Evolutionary conservation across 2,888 invertebrate species (phyloP).

Genomic region (Catocala sponsa): DNA sequence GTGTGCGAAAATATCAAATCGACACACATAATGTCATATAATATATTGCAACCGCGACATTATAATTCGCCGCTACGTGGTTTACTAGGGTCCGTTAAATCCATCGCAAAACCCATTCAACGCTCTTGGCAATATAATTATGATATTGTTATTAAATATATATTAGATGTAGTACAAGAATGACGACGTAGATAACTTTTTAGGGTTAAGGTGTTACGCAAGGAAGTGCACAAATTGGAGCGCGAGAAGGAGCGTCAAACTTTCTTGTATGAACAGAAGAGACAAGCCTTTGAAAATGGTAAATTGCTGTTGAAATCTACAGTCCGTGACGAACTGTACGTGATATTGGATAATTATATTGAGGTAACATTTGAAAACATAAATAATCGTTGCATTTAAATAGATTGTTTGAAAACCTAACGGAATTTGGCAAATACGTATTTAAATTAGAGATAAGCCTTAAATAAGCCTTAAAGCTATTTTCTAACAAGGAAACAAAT

Average conservation of each 20-base stretch:
- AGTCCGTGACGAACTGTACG: constrained; percentile 41
- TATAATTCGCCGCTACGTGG: too few species aligned
- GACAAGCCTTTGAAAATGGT: constrained; percentile 52
- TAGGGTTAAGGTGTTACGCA: constrained; percentile 61
- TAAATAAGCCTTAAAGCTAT: too few species aligned
- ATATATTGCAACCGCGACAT: too few species aligned
- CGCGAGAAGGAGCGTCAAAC: constrained; percentile 57
- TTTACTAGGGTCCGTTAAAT: too few species aligned
- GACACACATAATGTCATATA: not conserved
- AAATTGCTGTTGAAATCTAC: constrained; percentile 32
- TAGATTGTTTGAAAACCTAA: too few species aligned
- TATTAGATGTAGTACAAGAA: constrained; percentile 8
- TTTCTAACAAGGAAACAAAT: too few species aligned
- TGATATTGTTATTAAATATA: not conserved
- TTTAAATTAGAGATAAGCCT: too few species aligned
- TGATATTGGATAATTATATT: constrained; percentile 57
- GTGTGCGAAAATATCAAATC: too few species aligned
- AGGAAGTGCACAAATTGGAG: constrained; percentile 56
- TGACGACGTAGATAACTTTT: constrained; percentile 35
- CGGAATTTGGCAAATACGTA: too few species aligned
- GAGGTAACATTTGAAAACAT: constrained; percentile 53
- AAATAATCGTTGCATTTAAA: too few species aligned
- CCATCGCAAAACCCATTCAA: not conserved
- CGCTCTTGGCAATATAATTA: constrained; percentile 2
- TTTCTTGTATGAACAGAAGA: constrained; percentile 52